Evolutionary conservation across 2,888 invertebrate species (phyloP).

Genomic region (Tetanocera ferruginea): DNA sequence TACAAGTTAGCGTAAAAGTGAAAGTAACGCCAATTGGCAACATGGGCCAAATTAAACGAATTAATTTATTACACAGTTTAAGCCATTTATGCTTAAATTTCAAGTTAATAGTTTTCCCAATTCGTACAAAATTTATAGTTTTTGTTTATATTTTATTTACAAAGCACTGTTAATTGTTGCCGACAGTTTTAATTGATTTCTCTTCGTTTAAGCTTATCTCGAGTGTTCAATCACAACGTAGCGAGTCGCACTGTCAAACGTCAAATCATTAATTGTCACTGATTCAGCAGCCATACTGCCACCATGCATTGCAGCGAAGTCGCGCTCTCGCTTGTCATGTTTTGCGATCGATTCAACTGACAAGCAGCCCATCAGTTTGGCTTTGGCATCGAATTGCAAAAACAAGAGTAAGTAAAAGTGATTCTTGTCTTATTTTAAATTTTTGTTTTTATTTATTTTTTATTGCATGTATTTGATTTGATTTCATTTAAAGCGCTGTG

Average conservation of each 20-base stretch:
- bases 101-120: no score
- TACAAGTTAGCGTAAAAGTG: not conserved
- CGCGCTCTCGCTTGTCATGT: not conserved
- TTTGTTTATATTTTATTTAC: no score
- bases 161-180: conserved; percentile 14
- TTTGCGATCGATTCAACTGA: not conserved
- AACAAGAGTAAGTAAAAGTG: conserved; percentile 24
- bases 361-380: not conserved
- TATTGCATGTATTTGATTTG: not conserved
- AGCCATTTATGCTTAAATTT: no score
- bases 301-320: not conserved
- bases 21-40: not conserved
- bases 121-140: no score
- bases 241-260: conserved; percentile 1
- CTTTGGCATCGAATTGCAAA: conserved; percentile 3
- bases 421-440: conserved; percentile 2
- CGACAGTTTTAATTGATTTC: conserved; percentile 28
- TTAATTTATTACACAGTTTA: no score
- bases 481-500: not conserved
- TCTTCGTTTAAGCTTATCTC: conserved; percentile 13
- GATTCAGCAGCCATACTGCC: not conserved
- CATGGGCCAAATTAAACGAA: not conserved
- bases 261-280: conserved; percentile 20
- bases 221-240: not conserved
- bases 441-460: not conserved